phyloP scores from a whole-genome alignment of 1,140 invertebrate genomes.

The Glossosoma conforme region DNA sequence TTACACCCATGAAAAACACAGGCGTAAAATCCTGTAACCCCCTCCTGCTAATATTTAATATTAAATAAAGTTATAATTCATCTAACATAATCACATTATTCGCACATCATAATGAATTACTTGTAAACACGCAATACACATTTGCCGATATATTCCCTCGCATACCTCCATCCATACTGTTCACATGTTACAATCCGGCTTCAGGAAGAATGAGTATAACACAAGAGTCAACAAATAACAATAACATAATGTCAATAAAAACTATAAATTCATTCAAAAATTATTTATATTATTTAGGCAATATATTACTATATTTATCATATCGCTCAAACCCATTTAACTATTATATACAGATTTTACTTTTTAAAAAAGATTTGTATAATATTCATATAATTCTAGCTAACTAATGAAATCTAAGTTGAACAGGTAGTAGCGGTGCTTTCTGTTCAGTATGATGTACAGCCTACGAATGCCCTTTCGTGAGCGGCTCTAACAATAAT shows the following conservation, averaged over 20 bases:
- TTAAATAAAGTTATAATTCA: no score
- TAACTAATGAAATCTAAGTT: conserved; percentile 24
- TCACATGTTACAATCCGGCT: conserved; percentile 1
- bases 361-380: conserved; percentile 19
- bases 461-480: conserved; percentile 3
- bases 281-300: conserved; percentile 24
- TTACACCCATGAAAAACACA: no score
- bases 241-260: conserved; percentile 29
- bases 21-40: no score
- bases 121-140: no score
- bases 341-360: conserved; percentile 15
- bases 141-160: no score
- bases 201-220: conserved; percentile 24
- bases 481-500: no score
- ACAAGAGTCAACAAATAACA: conserved; percentile 32
- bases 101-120: no score
- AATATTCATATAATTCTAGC: conserved; percentile 24
- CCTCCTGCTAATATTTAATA: no score
- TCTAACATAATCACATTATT: no score
- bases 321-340: conserved; percentile 18
- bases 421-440: conserved; percentile 20
- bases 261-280: conserved; percentile 26
- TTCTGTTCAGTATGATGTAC: background rate
- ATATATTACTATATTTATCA: conserved; percentile 21
- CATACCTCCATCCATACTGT: no score